Conservation (phyloP, 2,797 vertebrate species). For the Sciurus carolinensis region DNA sequence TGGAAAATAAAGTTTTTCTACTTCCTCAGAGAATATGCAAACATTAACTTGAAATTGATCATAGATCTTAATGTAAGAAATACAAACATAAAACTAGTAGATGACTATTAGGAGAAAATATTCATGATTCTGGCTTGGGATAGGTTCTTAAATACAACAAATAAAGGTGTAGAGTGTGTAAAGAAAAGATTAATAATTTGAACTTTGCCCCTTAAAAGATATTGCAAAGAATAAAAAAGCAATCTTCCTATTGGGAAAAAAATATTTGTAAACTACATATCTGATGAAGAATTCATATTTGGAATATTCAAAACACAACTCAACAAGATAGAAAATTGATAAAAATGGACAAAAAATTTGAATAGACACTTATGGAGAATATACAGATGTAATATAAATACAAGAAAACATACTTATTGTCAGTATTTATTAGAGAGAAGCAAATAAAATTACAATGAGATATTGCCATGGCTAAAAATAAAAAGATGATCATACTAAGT, state of each 20-base stretch:
- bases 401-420: neutral
- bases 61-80: neutral
- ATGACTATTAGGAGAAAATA: neutral
- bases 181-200: neutral
- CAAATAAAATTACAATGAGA: neutral
- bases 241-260: neutral
- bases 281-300: neutral
- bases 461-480: neutral
- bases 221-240: neutral
- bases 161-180: neutral
- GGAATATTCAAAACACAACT: neutral
- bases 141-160: neutral
- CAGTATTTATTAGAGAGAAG: neutral
- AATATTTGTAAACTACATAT: neutral
- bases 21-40: neutral
- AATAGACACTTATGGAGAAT: neutral
- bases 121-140: neutral
- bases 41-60: conserved; percentile 1
- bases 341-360: neutral
- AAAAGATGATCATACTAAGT: neutral
- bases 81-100: neutral
- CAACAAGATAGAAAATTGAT: neutral
- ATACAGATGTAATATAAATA: neutral
- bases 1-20: neutral
- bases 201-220: neutral